Evolutionary conservation across 2,888 invertebrate species (phyloP), one percentile per base, ranked within the genome.

Genomic region (Bombylius major): DNA sequence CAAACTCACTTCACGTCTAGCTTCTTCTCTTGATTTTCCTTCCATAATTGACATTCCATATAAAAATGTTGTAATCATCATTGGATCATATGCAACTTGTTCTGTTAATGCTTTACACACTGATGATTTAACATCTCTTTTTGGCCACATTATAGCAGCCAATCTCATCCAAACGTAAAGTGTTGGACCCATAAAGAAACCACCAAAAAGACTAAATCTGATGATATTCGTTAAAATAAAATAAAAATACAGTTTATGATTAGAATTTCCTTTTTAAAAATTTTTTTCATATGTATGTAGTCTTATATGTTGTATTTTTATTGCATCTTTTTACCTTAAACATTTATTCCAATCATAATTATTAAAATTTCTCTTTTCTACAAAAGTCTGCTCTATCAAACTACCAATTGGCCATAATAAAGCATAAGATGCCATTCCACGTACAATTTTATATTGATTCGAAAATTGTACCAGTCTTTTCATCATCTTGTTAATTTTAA

Each of bases 161-260:
- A 83, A 68, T 65, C 79, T 78, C 61, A 87, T 76, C 84, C 84
- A 85, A 23, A 77, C 74, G 65, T 82, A 84, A 13, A 84, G 69
- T n/a, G 83, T 82, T 4, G 85, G 85, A 1, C 84, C 85, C 60
- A 82, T 81, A 65, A 82, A 82, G 52, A 80, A 75, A 46, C 79
- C 78, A 36, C 85, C 85, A 66, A 82, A 84, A 57, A 83, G 63
- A 67, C 82, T 77, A 67, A 82, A 85, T 66, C 84, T 74, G 23
- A 4, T 8, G 31, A 54, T 48, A 11, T 7, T 11, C 9, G 3
- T 11, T 42, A 14, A 32, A 39, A 34, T 14, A 33, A 34, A 47
- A 36, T 9, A 36, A 7, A 6, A 31, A 4, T 11, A 23, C 12
- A 23, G 33, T 11, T 5, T 32, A 34, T 23, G 23, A 23, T 23